Percentiles rank a stretch among this genome's conserved stretches.
Conservation (phyloP, 2,797 vertebrate genomes). For the Acomys russatus region DNA sequence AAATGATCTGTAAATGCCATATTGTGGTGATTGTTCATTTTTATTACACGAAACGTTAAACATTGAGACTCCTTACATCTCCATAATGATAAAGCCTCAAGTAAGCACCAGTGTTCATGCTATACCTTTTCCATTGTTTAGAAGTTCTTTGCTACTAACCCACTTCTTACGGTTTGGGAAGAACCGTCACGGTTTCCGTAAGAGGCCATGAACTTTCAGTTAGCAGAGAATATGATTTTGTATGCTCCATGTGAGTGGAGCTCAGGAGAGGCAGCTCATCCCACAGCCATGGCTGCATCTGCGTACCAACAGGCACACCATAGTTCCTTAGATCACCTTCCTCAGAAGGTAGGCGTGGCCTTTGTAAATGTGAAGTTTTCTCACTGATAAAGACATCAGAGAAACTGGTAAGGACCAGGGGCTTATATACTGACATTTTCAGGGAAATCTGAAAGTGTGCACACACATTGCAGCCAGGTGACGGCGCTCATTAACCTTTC, state of each 20-base stretch:
- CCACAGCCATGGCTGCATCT: neutral
- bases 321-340: neutral
- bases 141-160: neutral
- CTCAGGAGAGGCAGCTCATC: neutral
- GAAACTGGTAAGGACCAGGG: neutral
- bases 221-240: neutral
- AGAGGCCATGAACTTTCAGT: neutral
- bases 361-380: neutral
- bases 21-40: neutral
- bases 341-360: neutral
- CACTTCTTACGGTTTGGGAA: conserved; percentile 26
- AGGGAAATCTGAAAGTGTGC: conserved; percentile 15
- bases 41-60: neutral
- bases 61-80: neutral
- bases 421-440: neutral
- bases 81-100: neutral
- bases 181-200: neutral
- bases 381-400: neutral
- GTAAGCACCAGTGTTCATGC: neutral
- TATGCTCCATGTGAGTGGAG: neutral
- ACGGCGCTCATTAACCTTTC: neutral
- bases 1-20: conserved; percentile 39
- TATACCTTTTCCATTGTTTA: neutral
- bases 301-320: fast-evolving
- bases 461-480: neutral